Base-by-base conservation (phyloP, 2,797 vertebrate species). In the Ptychadena robeensis region DNA sequence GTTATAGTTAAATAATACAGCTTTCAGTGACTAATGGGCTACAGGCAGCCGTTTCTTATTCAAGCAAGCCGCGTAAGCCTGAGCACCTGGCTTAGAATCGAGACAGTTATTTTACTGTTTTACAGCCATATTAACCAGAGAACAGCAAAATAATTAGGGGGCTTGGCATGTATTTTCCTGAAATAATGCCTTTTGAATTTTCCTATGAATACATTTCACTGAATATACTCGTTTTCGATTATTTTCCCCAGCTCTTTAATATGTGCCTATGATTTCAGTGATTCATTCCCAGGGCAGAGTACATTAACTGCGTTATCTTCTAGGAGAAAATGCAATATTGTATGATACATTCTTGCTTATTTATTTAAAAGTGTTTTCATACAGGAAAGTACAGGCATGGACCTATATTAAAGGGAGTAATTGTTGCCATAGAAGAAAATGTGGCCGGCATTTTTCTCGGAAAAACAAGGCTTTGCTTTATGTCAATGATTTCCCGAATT, bases 131-230 rank as follows among this genome's bases (percentile, higher is more conserved):
- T 70, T 71, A 82, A 71, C 69, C 57, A 73, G 66, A 14, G 27
- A 82, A 71, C 82, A 73, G 44, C 69, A 73, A 73, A 79, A 79
- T 73, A 79, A 83, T 83, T 79, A 83, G 82, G 34, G 44, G 75
- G 67, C 14, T 77, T 83, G 61, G 61, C 44, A 79, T 75, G 79
- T 79, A 83, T 83, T 83, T 79, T 83, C 67, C 69, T 38, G 70
- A 73, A 83, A 79, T 83, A 83, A 83, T 83, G 76, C 32, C 34
- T 73, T 83, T 83, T 73, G 69, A 67, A 79, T 73, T 73, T 83
- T 79, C 25, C 63, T 67, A 79, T 83, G 76, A 79, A 83, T 82
- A 82, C 81, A 82, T 82, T 82, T 82, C 64, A 28, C 38, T 65
- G 53, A 82, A 82, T 63, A 82, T 61, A 34, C 73, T 65, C 34